Percentiles rank a stretch among this genome's conserved stretches.
phyloP scores from a whole-genome alignment of 2,113 vertebrate species.

The Eupsittula cactorum region DNA sequence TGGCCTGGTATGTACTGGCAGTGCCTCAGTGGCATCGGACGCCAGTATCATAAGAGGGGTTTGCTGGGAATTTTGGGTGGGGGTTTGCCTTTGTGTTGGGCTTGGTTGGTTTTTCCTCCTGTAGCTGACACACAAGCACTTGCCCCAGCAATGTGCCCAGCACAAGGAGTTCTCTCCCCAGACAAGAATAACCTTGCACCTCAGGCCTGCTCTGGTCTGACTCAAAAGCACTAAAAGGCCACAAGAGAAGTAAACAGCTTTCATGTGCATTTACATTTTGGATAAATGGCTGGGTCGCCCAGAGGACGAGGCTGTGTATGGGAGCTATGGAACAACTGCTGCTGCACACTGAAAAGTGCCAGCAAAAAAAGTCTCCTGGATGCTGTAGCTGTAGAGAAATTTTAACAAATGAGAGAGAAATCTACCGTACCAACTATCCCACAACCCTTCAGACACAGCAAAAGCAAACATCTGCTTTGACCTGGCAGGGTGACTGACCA shows the following conservation, averaged over 20 bases:
- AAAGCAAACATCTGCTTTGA: not conserved
- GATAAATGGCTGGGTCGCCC: conserved; percentile 40
- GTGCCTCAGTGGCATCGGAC: not conserved
- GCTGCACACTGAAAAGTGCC: not conserved
- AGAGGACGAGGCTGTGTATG: conserved; percentile 49
- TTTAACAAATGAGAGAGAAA: not conserved
- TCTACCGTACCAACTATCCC: not conserved
- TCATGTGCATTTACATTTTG: conserved; percentile 22
- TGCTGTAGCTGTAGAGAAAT: not conserved
- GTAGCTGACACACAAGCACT: not conserved
- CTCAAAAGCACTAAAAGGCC: conserved; percentile 14
- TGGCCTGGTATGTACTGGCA: not conserved
- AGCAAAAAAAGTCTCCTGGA: not conserved
- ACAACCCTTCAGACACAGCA: not conserved
- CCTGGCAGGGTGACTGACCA: not conserved
- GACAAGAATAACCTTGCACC: not conserved
- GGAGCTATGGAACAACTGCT: conserved; percentile 3
- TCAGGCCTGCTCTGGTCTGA: conserved; percentile 3
- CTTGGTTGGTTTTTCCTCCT: not conserved
- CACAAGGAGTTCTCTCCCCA: not conserved
- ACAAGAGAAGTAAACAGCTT: conserved; percentile 44
- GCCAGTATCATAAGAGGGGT: not conserved
- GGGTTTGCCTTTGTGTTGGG: not conserved
- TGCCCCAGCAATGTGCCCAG: not conserved
- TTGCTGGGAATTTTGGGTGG: not conserved